A percentile compares a stretch with the other conserved stretches of the same genome.
These are phyloP conservation scores for Cichlasoma orientale DNA, from an alignment of 2,797 vertebrate species.

Conservation along the genomic window DNA sequence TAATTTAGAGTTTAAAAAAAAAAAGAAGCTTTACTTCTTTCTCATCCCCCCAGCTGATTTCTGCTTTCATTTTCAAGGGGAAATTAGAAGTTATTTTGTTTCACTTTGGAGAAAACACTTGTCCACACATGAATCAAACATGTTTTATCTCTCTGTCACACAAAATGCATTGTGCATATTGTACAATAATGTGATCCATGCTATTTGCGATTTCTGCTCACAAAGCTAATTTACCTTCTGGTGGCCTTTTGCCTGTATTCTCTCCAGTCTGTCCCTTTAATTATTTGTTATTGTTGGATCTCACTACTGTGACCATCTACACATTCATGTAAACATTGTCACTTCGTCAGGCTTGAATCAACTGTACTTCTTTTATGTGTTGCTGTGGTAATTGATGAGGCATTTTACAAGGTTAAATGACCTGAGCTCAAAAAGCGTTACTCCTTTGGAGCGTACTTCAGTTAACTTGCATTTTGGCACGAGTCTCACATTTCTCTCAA, in stretches of 20 bases:
- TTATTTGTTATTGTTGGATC: background rate
- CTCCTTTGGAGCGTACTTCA: background rate
- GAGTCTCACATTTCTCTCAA: background rate
- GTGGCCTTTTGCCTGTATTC: background rate
- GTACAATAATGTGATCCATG: background rate
- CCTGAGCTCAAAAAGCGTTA: background rate
- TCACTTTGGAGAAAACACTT: background rate
- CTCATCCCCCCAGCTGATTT: slow-evolving; percentile 16
- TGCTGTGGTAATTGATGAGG: background rate
- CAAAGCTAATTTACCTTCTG: background rate
- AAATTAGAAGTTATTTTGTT: slow-evolving; percentile 43
- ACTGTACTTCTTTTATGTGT: background rate
- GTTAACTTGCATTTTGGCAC: background rate
- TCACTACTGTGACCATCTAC: background rate
- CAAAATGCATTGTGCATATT: background rate
- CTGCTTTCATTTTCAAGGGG: slow-evolving; percentile 38
- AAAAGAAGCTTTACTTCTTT: background rate
- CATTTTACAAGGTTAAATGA: background rate
- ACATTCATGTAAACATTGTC: background rate
- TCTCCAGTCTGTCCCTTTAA: background rate
- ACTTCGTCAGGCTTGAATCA: background rate
- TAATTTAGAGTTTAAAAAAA: background rate
- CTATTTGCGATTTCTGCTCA: background rate
- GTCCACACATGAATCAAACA: background rate
- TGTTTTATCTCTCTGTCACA: slow-evolving; percentile 6